These are phyloP conservation scores for Xenopus petersii DNA, from an alignment of 2,797 vertebrate species.

Conservation along the genomic window DNA sequence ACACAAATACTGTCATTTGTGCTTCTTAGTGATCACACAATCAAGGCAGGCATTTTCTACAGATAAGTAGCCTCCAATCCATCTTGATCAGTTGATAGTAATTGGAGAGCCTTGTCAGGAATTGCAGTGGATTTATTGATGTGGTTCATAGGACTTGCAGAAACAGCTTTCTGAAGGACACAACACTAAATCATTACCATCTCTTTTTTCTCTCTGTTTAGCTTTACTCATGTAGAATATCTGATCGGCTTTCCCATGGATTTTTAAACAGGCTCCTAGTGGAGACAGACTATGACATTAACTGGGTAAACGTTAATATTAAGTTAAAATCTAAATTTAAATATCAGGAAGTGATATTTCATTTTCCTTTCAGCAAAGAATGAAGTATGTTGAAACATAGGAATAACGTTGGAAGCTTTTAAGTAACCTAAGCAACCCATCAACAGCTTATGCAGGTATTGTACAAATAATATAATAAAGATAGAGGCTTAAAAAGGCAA, in stretches of 20 bases:
- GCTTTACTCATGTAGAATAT: constrained; percentile 54
- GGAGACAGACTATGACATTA: neutral
- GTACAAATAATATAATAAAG: too few relatives aligned
- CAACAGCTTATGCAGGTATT: too few relatives aligned
- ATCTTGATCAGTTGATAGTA: constrained; percentile 61
- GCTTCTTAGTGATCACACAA: constrained; percentile 1
- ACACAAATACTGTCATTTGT: constrained; percentile 24
- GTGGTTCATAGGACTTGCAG: constrained; percentile 63
- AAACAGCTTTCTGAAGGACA: constrained; percentile 63
- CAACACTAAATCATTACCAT: constrained; percentile 55
- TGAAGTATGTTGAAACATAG: too few relatives aligned
- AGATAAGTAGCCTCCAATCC: constrained; percentile 57
- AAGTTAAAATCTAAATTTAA: too few relatives aligned
- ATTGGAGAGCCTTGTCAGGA: constrained; percentile 63
- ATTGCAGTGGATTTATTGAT: constrained; percentile 58
- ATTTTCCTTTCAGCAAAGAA: too few relatives aligned
- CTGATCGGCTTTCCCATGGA: constrained; percentile 35
- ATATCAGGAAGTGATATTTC: too few relatives aligned
- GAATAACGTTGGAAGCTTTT: too few relatives aligned
- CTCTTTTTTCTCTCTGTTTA: constrained; percentile 51
- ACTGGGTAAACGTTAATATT: neutral
- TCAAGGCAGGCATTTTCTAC: constrained; percentile 42
- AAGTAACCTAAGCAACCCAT: too few relatives aligned
- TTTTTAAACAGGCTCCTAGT: neutral
- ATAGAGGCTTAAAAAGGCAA: too few relatives aligned